Conservation (phyloP, 2,797 vertebrate genomes). For the Acanthurus tractus region DNA sequence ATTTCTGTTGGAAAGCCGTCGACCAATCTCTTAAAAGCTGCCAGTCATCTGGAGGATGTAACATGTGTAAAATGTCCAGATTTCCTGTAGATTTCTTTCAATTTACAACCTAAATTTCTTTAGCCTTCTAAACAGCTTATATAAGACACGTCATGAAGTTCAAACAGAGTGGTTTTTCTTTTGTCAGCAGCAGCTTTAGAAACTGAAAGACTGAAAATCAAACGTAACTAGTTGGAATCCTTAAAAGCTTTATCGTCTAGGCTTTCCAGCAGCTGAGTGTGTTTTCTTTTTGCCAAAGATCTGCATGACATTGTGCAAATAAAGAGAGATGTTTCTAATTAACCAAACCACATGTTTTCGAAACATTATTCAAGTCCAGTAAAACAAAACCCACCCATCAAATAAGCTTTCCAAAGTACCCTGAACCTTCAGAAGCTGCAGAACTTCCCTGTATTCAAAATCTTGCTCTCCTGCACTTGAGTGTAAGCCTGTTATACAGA, state of each 20-base stretch:
- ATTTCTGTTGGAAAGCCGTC: background rate
- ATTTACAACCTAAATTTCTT: background rate
- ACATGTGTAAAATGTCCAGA: background rate
- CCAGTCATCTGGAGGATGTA: background rate
- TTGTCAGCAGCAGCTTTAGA: background rate
- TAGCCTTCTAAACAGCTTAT: background rate
- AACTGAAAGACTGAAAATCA: slow-evolving; percentile 4
- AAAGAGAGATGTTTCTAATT: background rate
- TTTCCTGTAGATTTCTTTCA: background rate
- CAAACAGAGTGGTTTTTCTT: background rate
- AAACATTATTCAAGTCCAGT: background rate
- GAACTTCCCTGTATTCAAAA: slow-evolving; percentile 11
- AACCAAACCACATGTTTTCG: background rate
- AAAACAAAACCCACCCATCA: slow-evolving; percentile 12
- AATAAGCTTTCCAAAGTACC: background rate
- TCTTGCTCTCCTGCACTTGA: slow-evolving; percentile 9
- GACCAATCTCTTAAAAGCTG: background rate
- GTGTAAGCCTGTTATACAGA: slow-evolving; percentile 45
- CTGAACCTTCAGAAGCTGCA: background rate
- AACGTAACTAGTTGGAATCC: background rate
- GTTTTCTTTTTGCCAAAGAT: background rate
- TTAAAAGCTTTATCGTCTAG: background rate
- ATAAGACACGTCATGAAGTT: background rate
- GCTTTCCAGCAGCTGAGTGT: background rate
- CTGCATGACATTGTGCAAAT: background rate